These are phyloP conservation scores for Syndactyla subalaris DNA, from an alignment of 2,797 vertebrate species.

Conservation along the genomic window DNA sequence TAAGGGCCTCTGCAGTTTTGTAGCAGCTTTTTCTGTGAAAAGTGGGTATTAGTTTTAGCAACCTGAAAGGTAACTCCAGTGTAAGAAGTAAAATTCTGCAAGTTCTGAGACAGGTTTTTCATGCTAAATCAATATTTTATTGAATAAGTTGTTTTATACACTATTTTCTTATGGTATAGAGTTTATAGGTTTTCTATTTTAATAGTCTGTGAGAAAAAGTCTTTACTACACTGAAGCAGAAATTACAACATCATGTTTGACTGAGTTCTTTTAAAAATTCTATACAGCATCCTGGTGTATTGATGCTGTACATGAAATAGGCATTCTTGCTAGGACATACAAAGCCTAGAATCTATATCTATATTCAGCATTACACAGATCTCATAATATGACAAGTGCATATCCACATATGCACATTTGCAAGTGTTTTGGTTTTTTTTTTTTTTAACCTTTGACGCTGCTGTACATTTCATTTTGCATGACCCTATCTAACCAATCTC, in stretches of 20 bases:
- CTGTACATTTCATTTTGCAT: background rate
- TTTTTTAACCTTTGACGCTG: background rate
- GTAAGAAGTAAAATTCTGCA: background rate
- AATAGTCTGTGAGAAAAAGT: background rate
- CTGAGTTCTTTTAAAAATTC: background rate
- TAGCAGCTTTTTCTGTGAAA: background rate
- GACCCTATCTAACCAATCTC: background rate
- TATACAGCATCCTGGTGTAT: background rate
- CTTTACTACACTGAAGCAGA: background rate
- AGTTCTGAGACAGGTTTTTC: background rate
- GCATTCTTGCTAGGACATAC: background rate
- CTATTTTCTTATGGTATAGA: background rate
- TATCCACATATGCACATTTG: background rate
- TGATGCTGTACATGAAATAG: background rate
- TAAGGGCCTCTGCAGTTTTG: background rate
- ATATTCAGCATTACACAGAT: background rate
- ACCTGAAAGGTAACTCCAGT: background rate
- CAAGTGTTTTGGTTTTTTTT: background rate
- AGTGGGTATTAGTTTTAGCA: background rate
- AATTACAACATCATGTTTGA: background rate
- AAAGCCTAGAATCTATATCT: background rate
- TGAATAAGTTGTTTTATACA: background rate
- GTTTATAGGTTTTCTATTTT: background rate
- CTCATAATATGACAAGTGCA: background rate
- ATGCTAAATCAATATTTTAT: background rate